Conservation (phyloP, 2,888 invertebrate species). For the Pardosa pseudoannulata region DNA sequence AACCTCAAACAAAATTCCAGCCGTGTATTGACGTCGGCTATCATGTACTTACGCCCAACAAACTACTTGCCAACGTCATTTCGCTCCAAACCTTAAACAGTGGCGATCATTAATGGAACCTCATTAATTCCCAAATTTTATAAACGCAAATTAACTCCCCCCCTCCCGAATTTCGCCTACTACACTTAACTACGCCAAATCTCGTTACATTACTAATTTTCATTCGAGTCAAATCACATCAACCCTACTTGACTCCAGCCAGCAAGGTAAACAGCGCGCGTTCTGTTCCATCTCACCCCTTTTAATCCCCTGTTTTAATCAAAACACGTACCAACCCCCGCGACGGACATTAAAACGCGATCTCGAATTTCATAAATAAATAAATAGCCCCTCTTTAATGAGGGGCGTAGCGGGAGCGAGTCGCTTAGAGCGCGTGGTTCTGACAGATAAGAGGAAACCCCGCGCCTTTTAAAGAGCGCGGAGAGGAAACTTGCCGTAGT, state of each 20-base stretch:
- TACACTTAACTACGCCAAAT: neutral
- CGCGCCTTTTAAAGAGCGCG: conserved; percentile 46
- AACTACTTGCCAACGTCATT: too few relatives aligned
- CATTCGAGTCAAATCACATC: neutral
- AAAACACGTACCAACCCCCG: conserved; percentile 26
- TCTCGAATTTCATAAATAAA: conserved; percentile 64
- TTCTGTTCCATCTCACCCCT: conserved; percentile 1
- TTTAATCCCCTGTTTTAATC: conserved; percentile 25
- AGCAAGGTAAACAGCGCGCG: neutral
- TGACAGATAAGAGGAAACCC: conserved; percentile 63
- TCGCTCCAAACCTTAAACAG: neutral
- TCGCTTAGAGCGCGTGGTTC: conserved; percentile 58
- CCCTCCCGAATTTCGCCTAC: neutral
- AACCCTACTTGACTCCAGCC: neutral
- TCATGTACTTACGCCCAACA: too few relatives aligned
- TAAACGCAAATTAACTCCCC: neutral
- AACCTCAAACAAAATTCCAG: too few relatives aligned
- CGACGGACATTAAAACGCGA: conserved; percentile 55
- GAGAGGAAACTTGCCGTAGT: conserved; percentile 67
- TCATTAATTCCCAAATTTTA: neutral
- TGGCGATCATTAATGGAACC: neutral
- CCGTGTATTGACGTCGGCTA: too few relatives aligned
- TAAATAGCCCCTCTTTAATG: conserved; percentile 61
- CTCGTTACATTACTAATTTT: conserved; percentile 3
- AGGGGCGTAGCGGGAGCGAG: conserved; percentile 32